Evolutionary conservation across 2,888 invertebrate species (phyloP).

Genomic region (Chymomyza amoena): DNA sequence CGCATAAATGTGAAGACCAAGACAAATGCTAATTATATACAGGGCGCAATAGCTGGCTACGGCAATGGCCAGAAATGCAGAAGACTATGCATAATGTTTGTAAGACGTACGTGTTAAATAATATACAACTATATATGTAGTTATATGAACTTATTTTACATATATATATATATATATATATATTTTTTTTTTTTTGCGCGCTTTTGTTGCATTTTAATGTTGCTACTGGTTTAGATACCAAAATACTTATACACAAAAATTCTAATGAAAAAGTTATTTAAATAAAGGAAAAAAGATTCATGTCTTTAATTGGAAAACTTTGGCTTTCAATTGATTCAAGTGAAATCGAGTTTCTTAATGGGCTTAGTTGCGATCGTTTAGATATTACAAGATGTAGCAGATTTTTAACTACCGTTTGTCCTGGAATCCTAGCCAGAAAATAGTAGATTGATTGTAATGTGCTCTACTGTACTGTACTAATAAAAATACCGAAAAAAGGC

Average conservation of each 20-base stretch:
- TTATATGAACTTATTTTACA: not conserved
- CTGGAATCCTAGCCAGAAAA: too few species aligned
- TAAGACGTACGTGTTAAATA: slow-evolving; percentile 4
- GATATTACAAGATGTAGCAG: too few species aligned
- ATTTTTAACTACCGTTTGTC: too few species aligned
- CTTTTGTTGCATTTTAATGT: slow-evolving; percentile 18
- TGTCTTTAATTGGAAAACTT: not conserved
- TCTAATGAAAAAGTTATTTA: not conserved
- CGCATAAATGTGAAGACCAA: slow-evolving; percentile 35
- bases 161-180: not conserved
- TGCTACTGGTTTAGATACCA: slow-evolving; percentile 26
- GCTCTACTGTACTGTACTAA: too few species aligned
- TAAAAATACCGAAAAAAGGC: too few species aligned
- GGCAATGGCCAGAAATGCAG: slow-evolving; percentile 21
- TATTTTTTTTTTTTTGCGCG: slow-evolving; percentile 18
- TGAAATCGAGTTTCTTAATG: too few species aligned
- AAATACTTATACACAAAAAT: not conserved
- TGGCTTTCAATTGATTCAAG: too few species aligned
- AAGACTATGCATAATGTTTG: slow-evolving; percentile 13
- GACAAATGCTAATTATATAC: slow-evolving; percentile 38
- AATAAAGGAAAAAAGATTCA: not conserved
- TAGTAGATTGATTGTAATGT: too few species aligned
- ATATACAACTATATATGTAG: slow-evolving; percentile 15
- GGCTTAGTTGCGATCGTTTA: too few species aligned
- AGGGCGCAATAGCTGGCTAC: slow-evolving; percentile 40